phyloP scores from a whole-genome alignment of 2,888 invertebrate genomes.

The Netelia inedita region DNA sequence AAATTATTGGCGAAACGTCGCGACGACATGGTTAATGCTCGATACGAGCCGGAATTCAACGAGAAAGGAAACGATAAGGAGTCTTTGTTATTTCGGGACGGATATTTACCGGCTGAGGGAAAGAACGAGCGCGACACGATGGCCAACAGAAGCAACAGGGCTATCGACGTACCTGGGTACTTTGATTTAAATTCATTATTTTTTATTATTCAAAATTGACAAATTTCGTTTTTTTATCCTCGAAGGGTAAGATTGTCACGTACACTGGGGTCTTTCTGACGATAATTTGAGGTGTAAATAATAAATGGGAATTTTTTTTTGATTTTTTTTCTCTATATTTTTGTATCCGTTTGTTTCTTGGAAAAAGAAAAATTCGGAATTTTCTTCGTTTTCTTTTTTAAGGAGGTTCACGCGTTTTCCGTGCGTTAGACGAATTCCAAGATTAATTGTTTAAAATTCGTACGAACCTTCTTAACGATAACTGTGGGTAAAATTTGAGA shows the following conservation, averaged over 20 bases:
- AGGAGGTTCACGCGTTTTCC: no score
- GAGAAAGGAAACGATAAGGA: slow-evolving; percentile 24
- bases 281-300: no score
- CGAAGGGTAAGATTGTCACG: no score
- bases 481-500: no score
- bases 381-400: no score
- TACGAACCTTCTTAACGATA: no score
- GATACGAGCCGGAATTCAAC: slow-evolving; percentile 66
- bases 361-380: not conserved
- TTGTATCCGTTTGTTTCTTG: no score
- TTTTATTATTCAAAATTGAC: not conserved
- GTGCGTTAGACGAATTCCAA: no score
- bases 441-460: no score
- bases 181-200: slow-evolving; percentile 8
- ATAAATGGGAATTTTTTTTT: not conserved
- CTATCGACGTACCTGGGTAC: slow-evolving; percentile 76
- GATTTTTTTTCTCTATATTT: slow-evolving; percentile 9
- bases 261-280: no score
- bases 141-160: slow-evolving; percentile 72
- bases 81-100: slow-evolving; percentile 4
- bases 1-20: slow-evolving; percentile 60
- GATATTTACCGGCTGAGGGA: not conserved
- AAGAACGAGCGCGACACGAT: slow-evolving; percentile 1
- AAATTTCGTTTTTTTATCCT: no score
- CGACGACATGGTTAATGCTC: slow-evolving; percentile 69